Conservation (phyloP, 2,888 invertebrate species). For the Neocrepidodera transversa region DNA sequence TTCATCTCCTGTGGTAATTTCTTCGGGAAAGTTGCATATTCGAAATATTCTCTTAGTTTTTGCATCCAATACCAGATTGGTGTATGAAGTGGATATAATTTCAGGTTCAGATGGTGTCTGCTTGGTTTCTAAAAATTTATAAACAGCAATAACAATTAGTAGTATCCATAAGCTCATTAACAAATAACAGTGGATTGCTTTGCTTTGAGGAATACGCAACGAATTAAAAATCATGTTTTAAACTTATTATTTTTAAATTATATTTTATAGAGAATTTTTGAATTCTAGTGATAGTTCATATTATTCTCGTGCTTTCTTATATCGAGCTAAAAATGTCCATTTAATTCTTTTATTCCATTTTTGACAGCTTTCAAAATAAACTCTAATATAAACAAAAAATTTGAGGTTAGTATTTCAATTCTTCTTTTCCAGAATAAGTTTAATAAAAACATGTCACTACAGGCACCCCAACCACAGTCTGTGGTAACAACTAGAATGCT, state of each 20-base stretch:
- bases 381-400: too few relatives aligned
- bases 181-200: slow-evolving; percentile 82
- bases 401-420: too few relatives aligned
- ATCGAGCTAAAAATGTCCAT: not conserved
- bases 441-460: too few relatives aligned
- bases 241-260: not conserved
- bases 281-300: not conserved
- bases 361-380: too few relatives aligned
- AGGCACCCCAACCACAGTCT: too few relatives aligned
- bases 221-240: slow-evolving; percentile 59
- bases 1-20: slow-evolving; percentile 75
- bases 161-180: slow-evolving; percentile 84
- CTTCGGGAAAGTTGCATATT: slow-evolving; percentile 77
- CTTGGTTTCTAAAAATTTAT: slow-evolving; percentile 69
- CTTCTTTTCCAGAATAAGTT: too few relatives aligned
- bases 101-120: slow-evolving; percentile 50
- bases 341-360: too few relatives aligned
- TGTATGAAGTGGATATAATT: slow-evolving; percentile 50
- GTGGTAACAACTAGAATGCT: too few relatives aligned
- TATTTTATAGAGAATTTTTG: not conserved
- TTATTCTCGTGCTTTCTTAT: too few relatives aligned
- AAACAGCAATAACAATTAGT: slow-evolving; percentile 79
- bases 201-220: slow-evolving; percentile 70
- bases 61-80: slow-evolving; percentile 64
- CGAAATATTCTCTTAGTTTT: slow-evolving; percentile 72